Base-by-base conservation (phyloP, 2,797 vertebrate species). In the Macroramphosus scolopax region DNA sequence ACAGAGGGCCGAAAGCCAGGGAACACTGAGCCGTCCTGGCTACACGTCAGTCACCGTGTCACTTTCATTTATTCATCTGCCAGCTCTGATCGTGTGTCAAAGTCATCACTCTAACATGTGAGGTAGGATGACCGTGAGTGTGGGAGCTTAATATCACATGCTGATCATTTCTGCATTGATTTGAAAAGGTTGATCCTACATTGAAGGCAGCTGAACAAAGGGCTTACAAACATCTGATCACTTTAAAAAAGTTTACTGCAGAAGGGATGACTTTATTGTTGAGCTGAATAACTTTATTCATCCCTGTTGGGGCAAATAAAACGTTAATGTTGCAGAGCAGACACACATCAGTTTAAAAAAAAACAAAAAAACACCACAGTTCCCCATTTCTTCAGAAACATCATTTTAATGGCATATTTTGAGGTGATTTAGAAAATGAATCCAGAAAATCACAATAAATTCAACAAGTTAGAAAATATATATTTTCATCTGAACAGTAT, bases 1-100 rank as follows among this genome's bases (percentile, higher is more conserved):
- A 71, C 17, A 13, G 52, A 54, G 40, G 77, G 67, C 75, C 4
- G 44, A 31, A 44, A 72, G 68, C 78, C 80, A 77, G 64, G 43
- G 56, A 68, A 71, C 66, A 51, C 70, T 14, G 64, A 75, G 79
- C 77, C 61, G 51, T 48, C 63, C 74, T 45, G 67, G 71, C 63
- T 35, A 43, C 51, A 63, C 4, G 60, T 51, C 63, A 47, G 61
- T 54, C 24, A 34, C 38, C 44, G 28, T 14, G 31, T 55, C 39
- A 51, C 62, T 71, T 36, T 49, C 28, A 40, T 63, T 58, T 62
- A 49, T 63, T 66, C 62, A 66, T 47, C 68, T 58, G 40, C 17
- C 2, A 17, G 11, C 17, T 37, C 18, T 11, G 24, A 5, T 5
- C 8, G 11, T 51, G 33, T 32, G 34, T 49, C 17, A 17, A 53